phyloP scores from a whole-genome alignment of 2,888 invertebrate species.

The Cosmorhoe ocellata region DNA sequence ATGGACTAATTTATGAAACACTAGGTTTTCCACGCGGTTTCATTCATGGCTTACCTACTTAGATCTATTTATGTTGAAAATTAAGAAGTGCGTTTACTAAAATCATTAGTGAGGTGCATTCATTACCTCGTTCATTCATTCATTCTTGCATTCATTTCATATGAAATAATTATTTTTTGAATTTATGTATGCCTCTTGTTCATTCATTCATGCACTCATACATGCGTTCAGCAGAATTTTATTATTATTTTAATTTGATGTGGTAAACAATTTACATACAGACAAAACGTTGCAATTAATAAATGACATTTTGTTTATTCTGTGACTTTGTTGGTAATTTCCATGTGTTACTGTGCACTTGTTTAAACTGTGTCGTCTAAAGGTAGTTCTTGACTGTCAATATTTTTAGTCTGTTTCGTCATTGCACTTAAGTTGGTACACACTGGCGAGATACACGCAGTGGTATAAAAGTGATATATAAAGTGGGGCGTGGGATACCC shows the following conservation, averaged over 20 bases:
- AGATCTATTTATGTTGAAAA: too few relatives aligned
- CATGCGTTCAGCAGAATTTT: too few relatives aligned
- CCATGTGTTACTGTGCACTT: conserved; percentile 30
- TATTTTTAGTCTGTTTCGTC: conserved; percentile 30
- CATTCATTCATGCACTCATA: too few relatives aligned
- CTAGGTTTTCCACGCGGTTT: not conserved
- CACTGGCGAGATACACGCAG: conserved; percentile 2
- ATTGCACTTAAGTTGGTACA: conserved; percentile 2
- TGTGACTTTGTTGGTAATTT: conserved; percentile 32
- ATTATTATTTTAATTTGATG: too few relatives aligned
- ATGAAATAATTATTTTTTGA: too few relatives aligned
- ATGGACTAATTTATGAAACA: conserved; percentile 57
- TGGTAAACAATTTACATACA: too few relatives aligned
- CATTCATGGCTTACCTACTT: not conserved
- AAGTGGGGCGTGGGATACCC: not conserved
- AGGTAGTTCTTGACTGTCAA: conserved; percentile 28
- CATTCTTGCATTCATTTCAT: too few relatives aligned
- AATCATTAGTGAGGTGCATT: too few relatives aligned
- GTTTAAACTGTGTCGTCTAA: conserved; percentile 29
- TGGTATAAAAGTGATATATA: not conserved
- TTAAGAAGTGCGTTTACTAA: too few relatives aligned
- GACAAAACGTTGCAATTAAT: not conserved
- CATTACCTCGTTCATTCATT: too few relatives aligned
- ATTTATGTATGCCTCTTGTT: too few relatives aligned
- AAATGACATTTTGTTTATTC: not conserved